phyloP scores from a whole-genome alignment of 1,140 invertebrate genomes.

The Nixonia krombeini region DNA sequence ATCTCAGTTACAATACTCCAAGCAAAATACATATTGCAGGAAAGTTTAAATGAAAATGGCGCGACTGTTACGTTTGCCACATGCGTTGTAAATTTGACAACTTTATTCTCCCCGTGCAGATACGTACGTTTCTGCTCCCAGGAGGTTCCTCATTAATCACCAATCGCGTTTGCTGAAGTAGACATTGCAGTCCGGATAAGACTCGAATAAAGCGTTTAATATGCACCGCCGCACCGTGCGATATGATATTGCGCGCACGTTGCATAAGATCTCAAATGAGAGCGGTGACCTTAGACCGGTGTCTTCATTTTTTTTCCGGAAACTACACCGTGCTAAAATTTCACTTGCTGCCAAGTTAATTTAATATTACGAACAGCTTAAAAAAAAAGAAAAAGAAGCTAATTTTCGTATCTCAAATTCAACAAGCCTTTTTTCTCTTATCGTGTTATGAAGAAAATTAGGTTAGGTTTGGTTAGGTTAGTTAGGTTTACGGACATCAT shows the following conservation, averaged over 20 bases:
- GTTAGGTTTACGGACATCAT: no score
- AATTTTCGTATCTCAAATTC: conserved; percentile 5
- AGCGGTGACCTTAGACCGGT: conserved; percentile 48
- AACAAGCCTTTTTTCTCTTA: no score
- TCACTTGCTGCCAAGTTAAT: conserved; percentile 15
- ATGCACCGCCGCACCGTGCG: conserved; percentile 48
- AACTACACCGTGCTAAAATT: conserved; percentile 29
- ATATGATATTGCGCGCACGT: conserved; percentile 62
- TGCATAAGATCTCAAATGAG: conserved; percentile 65
- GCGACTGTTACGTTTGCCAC: no score
- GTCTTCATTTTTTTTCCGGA: conserved; percentile 55
- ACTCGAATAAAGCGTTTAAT: conserved; percentile 54
- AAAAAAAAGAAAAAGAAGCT: neutral
- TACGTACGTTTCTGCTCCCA: conserved; percentile 3
- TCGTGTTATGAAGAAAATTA: no score
- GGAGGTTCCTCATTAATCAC: conserved; percentile 34
- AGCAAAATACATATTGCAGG: no score
- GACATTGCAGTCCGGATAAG: conserved; percentile 45
- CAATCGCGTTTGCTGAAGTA: conserved; percentile 43
- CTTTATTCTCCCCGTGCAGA: no score
- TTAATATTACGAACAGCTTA: conserved; percentile 6
- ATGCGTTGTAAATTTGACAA: no score
- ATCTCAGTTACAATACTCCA: no score
- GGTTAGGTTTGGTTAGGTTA: no score
- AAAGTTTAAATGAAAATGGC: no score